Conservation (phyloP, 2,888 invertebrate species). For the Drosophila buzzatii region DNA sequence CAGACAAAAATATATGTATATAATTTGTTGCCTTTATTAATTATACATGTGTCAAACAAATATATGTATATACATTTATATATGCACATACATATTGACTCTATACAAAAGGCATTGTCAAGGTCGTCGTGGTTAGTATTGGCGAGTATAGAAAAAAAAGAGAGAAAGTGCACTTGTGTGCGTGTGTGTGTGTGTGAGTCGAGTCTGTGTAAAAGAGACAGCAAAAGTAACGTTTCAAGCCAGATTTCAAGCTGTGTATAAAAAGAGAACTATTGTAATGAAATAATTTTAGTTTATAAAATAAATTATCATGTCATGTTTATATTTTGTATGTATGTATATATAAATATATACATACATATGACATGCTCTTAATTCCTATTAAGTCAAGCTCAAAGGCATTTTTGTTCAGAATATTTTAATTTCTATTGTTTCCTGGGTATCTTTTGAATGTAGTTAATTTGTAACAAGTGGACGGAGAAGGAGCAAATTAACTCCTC, state of each 20-base stretch:
- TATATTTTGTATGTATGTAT: not conserved
- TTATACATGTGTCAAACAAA: slow-evolving; percentile 7
- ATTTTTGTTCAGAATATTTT: not conserved
- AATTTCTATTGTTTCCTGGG: not conserved
- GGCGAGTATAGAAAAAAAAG: slow-evolving; percentile 13
- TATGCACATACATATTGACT: slow-evolving; percentile 1
- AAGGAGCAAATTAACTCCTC: too few relatives aligned
- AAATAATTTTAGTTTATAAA: not conserved
- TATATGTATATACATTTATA: slow-evolving; percentile 18
- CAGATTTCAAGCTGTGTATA: slow-evolving; percentile 12
- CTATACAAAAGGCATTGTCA: slow-evolving; percentile 49
- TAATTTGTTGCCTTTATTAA: slow-evolving; percentile 21
- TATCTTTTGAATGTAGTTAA: not conserved
- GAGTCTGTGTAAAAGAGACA: not conserved
- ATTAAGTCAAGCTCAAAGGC: not conserved
- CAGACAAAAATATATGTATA: slow-evolving; percentile 20
- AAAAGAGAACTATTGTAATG: not conserved
- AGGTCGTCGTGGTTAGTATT: slow-evolving; percentile 45
- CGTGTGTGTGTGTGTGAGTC: not conserved
- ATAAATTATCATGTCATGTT: not conserved
- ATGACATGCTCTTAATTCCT: not conserved
- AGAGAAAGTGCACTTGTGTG: slow-evolving; percentile 9
- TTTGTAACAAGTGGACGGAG: not conserved
- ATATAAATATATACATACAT: not conserved
- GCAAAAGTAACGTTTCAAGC: slow-evolving; percentile 21